Percentiles rank a stretch among this genome's conserved stretches.
These are phyloP conservation scores for Rhyacophila evoluta DNA, from an alignment of 2,888 invertebrate genomes.

Conservation along the genomic window DNA sequence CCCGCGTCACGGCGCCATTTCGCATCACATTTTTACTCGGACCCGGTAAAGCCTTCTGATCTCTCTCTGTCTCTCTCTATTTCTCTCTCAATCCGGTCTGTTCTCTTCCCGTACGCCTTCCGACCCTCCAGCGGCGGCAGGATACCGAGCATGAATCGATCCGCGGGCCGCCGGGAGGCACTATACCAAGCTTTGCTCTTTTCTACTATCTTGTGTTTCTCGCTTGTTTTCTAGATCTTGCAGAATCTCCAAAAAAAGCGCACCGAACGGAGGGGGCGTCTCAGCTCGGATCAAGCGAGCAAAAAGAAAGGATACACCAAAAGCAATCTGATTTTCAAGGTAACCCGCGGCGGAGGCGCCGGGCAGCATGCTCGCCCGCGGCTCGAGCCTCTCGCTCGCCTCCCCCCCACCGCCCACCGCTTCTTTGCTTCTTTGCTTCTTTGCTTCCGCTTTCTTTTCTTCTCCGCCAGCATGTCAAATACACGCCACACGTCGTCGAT, in stretches of 20 bases:
- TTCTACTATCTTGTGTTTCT: conserved; percentile 88
- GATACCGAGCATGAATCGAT: conserved; percentile 57
- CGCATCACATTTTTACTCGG: neutral
- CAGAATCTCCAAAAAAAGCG: conserved; percentile 99
- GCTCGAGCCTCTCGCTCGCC: conserved; percentile 46
- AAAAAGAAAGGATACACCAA: conserved; percentile 95
- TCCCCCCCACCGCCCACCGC: conserved; percentile 57
- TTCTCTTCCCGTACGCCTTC: conserved; percentile 64
- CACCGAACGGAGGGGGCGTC: conserved; percentile 96
- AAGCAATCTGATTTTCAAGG: conserved; percentile 99
- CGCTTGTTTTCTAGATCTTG: conserved; percentile 97
- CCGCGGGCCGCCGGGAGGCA: conserved; percentile 64
- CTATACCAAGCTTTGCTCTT: conserved; percentile 70
- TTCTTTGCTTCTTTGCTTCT: conserved; percentile 45
- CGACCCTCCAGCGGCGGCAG: conserved; percentile 57
- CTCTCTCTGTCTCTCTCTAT: conserved; percentile 56
- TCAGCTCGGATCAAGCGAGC: conserved; percentile 89
- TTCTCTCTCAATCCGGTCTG: conserved; percentile 63
- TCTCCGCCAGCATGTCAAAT: conserved; percentile 58
- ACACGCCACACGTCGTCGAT: conserved; percentile 46
- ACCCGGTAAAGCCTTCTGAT: conserved; percentile 39
- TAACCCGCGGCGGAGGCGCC: conserved; percentile 80
- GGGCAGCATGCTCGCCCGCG: conserved; percentile 66
- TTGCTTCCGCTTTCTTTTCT: conserved; percentile 48
- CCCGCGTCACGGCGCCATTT: neutral